Percentiles rank a stretch among this genome's conserved stretches.
Evolutionary conservation across 2,113 vertebrate genomes (phyloP).

Genomic region (Anhinga rufa): DNA sequence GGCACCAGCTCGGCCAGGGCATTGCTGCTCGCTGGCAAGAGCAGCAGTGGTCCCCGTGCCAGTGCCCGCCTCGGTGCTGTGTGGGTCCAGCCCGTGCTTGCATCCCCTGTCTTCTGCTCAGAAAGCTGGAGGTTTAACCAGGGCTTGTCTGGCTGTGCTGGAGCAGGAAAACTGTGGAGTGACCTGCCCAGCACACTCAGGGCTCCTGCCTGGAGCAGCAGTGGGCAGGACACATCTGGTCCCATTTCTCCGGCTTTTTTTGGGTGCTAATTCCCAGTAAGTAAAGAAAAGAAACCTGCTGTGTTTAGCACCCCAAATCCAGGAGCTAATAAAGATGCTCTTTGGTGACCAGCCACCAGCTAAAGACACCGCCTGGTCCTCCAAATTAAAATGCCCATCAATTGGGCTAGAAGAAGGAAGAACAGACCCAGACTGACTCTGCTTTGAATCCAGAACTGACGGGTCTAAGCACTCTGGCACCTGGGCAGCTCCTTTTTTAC

Average conservation of each 20-base stretch:
- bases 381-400: not conserved
- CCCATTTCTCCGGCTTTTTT: not conserved
- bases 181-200: not conserved
- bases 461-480: not conserved
- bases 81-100: not conserved
- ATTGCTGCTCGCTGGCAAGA: accelerated
- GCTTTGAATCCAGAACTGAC: not conserved
- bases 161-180: not conserved
- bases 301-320: not conserved
- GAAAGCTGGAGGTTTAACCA: not conserved
- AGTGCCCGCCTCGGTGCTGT: accelerated
- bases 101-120: not conserved
- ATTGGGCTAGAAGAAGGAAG: not conserved
- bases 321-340: not conserved
- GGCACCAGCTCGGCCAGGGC: accelerated
- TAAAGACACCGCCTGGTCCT: not conserved
- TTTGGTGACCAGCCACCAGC: not conserved
- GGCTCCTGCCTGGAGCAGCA: not conserved
- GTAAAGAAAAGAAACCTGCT: not conserved
- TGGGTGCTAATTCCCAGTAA: not conserved
- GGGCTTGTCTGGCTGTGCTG: not conserved
- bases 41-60: not conserved
- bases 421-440: not conserved
- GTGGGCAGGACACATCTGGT: not conserved
- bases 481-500: not conserved